Percentiles rank a stretch among this genome's conserved stretches.
Evolutionary conservation across 2,888 invertebrate species (phyloP).

Genomic region (Congeria kusceri): DNA sequence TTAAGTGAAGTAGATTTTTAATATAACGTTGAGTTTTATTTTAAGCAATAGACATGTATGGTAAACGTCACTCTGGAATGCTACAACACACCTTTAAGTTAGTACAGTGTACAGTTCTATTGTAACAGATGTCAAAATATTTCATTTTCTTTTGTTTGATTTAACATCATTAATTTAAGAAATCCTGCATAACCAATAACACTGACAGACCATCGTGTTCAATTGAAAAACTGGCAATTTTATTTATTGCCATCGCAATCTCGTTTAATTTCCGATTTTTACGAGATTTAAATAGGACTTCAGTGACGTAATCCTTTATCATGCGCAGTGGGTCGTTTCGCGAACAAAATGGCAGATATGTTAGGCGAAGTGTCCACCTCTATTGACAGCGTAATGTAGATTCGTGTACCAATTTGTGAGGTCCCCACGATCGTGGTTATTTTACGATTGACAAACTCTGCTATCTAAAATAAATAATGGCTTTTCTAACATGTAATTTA

Average conservation of each 20-base stretch:
- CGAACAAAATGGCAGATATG: slow-evolving; percentile 14
- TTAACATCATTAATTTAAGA: no score
- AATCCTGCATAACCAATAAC: no score
- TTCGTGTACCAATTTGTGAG: slow-evolving; percentile 44
- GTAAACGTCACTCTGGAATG: no score
- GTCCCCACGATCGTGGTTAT: slow-evolving; percentile 36
- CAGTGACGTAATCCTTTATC: slow-evolving; percentile 47
- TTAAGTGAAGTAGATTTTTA: no score
- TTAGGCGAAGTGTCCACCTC: slow-evolving; percentile 31
- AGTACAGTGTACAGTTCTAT: no score
- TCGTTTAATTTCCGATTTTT: slow-evolving; percentile 24
- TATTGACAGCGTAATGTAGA: slow-evolving; percentile 18
- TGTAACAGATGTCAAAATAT: no score
- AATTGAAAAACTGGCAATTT: neutral
- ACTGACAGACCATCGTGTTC: no score
- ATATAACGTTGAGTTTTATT: no score
- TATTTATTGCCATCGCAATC: no score
- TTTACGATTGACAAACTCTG: slow-evolving; percentile 54
- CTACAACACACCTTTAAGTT: no score
- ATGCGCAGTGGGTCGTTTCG: slow-evolving; percentile 12
- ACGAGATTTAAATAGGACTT: slow-evolving; percentile 61
- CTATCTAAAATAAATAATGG: slow-evolving; percentile 65
- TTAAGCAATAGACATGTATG: no score
- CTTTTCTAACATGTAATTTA: slow-evolving; percentile 61
- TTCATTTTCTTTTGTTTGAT: no score